Evolutionary conservation across 2,113 vertebrate genomes (phyloP).

Genomic region (Steatornis caripensis): DNA sequence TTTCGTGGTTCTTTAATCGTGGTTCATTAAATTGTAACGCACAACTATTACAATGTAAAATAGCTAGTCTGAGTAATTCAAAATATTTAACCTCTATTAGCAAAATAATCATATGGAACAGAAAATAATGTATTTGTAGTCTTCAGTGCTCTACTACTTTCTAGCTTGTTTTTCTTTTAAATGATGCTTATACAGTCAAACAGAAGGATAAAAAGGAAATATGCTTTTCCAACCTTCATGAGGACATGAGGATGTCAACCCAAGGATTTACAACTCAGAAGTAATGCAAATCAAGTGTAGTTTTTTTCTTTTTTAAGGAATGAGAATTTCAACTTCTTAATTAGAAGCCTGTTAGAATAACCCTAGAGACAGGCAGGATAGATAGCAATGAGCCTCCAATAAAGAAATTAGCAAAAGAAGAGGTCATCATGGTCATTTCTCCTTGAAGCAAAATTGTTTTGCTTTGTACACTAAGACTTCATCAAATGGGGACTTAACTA

Average conservation of each 20-base stretch:
- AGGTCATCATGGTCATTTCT: neutral
- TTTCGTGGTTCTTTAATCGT: constrained; percentile 18
- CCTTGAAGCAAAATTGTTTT: neutral
- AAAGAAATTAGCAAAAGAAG: neutral
- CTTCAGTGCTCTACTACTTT: neutral
- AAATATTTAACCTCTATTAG: constrained; percentile 28
- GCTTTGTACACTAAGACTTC: neutral
- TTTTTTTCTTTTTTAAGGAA: neutral
- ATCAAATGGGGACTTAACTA: neutral
- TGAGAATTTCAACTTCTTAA: neutral
- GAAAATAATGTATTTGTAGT: constrained; percentile 30
- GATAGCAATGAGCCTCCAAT: neutral
- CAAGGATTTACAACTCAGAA: neutral
- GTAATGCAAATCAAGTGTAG: neutral
- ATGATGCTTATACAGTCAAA: neutral
- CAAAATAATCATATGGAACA: constrained; percentile 10
- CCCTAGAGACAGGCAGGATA: neutral
- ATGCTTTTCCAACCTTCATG: neutral
- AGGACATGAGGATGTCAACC: neutral
- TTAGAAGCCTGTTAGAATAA: neutral
- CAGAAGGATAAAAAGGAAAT: neutral
- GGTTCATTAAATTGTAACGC: constrained; percentile 48
- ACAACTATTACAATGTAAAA: constrained; percentile 50
- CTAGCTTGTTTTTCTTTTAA: constrained; percentile 15
- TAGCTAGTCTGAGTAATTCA: constrained; percentile 56